Evolutionary conservation across 1,140 invertebrate genomes (phyloP).

Genomic region (Meloidogyne hapla): DNA sequence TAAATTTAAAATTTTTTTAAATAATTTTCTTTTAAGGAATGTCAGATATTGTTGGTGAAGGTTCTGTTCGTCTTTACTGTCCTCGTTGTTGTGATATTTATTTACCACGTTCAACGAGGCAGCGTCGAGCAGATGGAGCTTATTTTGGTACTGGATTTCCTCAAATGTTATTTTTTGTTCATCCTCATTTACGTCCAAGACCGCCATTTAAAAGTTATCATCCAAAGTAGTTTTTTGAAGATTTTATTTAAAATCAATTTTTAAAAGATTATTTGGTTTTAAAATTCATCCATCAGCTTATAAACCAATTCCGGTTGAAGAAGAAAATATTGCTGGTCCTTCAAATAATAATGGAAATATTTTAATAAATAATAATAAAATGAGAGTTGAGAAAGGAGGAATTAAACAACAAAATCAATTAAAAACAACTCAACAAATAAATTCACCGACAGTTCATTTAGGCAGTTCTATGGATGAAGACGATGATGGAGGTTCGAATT

Average conservation of each 20-base stretch:
- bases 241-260: constrained; percentile 54
- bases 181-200: constrained; percentile 96
- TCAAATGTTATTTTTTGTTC: constrained; percentile 99
- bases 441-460: not conserved
- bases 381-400: not conserved
- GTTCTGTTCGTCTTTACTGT: constrained; percentile 98
- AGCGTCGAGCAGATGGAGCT: constrained; percentile 97
- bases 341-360: not conserved
- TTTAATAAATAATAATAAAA: not conserved
- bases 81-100: constrained; percentile 99
- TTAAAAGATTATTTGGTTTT: constrained; percentile 98
- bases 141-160: constrained; percentile 99
- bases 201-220: constrained; percentile 93
- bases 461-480: not conserved
- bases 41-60: constrained; percentile 95
- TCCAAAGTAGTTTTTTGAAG: constrained; percentile 70
- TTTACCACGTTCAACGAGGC: constrained; percentile 93
- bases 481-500: constrained; percentile 2
- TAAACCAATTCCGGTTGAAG: constrained; percentile 26
- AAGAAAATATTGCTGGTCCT: not conserved
- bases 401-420: not conserved
- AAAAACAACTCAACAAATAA: not conserved
- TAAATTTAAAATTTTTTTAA: not conserved
- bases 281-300: constrained; percentile 69
- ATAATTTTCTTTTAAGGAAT: constrained; percentile 71